phyloP scores from a whole-genome alignment of 2,888 invertebrate genomes.

The Epirrita christyi region DNA sequence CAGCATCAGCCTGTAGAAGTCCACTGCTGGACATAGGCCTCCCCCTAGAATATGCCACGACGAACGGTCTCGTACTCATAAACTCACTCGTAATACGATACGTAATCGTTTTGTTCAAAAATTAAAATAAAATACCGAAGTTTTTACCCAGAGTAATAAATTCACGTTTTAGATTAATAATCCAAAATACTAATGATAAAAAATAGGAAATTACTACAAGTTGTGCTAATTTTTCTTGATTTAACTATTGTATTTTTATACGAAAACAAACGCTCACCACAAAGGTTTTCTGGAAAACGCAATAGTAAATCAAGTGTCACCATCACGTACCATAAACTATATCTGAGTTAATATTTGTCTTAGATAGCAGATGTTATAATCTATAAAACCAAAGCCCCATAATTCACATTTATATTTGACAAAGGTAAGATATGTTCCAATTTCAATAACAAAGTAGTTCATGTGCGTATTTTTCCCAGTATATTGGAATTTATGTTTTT shows the following conservation, averaged over 20 bases:
- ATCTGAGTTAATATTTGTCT: conserved; percentile 28
- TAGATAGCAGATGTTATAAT: conserved; percentile 32
- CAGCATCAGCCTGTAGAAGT: no score
- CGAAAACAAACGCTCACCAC: not conserved
- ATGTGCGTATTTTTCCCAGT: conserved; percentile 9
- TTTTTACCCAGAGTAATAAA: no score
- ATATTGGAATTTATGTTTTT: conserved; percentile 1
- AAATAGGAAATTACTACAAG: not conserved
- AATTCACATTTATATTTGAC: conserved; percentile 30
- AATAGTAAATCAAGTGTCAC: conserved; percentile 1
- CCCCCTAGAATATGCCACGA: no score
- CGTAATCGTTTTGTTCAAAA: no score
- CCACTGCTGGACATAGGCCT: no score
- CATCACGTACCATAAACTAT: conserved; percentile 26
- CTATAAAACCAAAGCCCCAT: conserved; percentile 25
- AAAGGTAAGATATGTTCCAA: conserved; percentile 13
- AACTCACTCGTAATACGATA: no score
- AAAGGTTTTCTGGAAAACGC: not conserved
- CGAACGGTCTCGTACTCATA: no score
- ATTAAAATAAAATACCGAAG: no score
- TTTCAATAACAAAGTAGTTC: conserved; percentile 13
- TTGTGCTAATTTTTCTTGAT: not conserved
- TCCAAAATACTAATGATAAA: no score
- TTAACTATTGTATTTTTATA: no score
- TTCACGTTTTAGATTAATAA: no score